phyloP scores from a whole-genome alignment of 2,113 vertebrate genomes.

The Rhea pennata region DNA sequence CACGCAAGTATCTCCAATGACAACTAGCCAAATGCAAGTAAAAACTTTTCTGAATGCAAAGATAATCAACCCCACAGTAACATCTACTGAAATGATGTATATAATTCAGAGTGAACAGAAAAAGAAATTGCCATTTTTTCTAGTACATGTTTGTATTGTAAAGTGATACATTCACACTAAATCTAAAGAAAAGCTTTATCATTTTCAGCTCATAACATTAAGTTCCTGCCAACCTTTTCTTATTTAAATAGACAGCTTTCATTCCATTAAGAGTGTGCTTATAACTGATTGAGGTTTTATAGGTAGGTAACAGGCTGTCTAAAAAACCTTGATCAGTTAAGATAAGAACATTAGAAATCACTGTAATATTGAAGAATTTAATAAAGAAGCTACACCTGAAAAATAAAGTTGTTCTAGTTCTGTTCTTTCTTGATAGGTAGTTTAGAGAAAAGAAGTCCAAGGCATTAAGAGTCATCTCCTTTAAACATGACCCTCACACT shows the following conservation, averaged over 20 bases:
- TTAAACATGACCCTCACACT: neutral
- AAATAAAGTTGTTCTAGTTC: neutral
- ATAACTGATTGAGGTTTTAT: neutral
- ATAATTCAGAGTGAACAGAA: neutral
- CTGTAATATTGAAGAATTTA: neutral
- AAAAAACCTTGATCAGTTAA: neutral
- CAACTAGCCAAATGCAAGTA: neutral
- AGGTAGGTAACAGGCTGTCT: neutral
- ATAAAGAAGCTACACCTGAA: neutral
- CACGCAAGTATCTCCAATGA: neutral
- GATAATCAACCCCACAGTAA: neutral
- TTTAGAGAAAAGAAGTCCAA: neutral
- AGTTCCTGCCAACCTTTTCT: neutral
- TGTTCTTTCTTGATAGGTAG: neutral
- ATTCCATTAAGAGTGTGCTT: neutral
- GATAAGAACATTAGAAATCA: neutral
- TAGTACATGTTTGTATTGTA: neutral
- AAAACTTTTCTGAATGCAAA: conserved; percentile 23
- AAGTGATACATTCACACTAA: neutral
- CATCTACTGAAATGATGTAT: conserved; percentile 19
- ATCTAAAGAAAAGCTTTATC: neutral
- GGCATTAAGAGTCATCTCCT: neutral
- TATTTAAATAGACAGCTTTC: neutral
- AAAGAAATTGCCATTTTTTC: neutral
- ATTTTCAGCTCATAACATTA: neutral